These are phyloP conservation scores for Bicyclus anynana DNA, from an alignment of 1,140 invertebrate genomes.

Conservation along the genomic window DNA sequence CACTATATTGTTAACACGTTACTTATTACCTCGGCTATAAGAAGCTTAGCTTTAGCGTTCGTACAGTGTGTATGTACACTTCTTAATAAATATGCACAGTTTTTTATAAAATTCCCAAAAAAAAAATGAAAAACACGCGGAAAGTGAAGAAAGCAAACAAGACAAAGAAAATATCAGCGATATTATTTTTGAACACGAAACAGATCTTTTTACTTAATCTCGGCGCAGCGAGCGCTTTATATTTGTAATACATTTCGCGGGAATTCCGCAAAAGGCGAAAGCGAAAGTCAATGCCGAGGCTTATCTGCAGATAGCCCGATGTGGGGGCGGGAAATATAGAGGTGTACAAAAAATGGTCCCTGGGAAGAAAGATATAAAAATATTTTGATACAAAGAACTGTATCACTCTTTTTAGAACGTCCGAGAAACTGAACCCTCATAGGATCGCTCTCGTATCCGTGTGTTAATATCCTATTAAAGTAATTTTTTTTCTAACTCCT, in stretches of 20 bases:
- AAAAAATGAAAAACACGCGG: neutral
- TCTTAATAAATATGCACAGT: no score
- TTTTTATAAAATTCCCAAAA: neutral
- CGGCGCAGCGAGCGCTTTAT: neutral
- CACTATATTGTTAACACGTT: no score
- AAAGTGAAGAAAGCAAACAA: neutral
- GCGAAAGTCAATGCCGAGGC: slow-evolving; percentile 7
- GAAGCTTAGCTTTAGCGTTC: no score
- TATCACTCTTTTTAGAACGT: neutral
- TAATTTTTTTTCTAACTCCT: no score
- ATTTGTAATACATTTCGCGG: neutral
- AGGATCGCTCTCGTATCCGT: no score
- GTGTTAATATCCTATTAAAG: no score
- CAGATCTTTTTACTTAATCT: neutral
- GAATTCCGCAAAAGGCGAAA: slow-evolving; percentile 5
- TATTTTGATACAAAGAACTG: neutral
- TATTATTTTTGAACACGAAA: neutral
- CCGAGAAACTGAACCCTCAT: no score
- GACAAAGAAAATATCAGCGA: neutral
- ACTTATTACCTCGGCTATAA: no score
- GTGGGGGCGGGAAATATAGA: slow-evolving; percentile 4
- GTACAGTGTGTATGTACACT: no score
- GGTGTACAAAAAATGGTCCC: neutral
- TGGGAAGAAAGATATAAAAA: neutral
- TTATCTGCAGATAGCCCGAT: slow-evolving; percentile 10